Percentiles rank a stretch among this genome's conserved stretches.
phyloP scores from a whole-genome alignment of 1,140 invertebrate species.

The Papilio polytes region DNA sequence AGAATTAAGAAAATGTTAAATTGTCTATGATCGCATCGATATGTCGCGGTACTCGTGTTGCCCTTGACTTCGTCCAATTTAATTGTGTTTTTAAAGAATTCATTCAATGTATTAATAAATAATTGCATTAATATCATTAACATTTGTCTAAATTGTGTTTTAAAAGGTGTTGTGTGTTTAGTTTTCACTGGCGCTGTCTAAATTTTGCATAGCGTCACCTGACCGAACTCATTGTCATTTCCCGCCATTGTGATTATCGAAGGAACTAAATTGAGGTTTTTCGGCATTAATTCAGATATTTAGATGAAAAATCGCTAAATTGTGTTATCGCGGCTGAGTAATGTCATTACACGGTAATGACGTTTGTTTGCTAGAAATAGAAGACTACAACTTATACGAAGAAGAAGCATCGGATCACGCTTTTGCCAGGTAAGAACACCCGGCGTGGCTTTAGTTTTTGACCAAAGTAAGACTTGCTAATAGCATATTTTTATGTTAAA shows the following conservation, averaged over 20 bases:
- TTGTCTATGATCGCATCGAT: conserved; percentile 71
- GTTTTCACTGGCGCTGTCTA: conserved; percentile 50
- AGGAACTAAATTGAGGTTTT: conserved; percentile 61
- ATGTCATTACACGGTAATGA: conserved; percentile 84
- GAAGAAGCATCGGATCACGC: conserved; percentile 82
- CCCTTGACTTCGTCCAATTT: conserved; percentile 75
- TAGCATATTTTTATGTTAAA: conserved; percentile 36
- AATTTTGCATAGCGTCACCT: conserved; percentile 81
- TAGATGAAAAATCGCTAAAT: conserved; percentile 69
- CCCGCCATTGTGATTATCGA: conserved; percentile 83
- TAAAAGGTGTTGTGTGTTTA: conserved; percentile 45
- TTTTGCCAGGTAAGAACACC: conserved; percentile 78
- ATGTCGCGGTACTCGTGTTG: conserved; percentile 79
- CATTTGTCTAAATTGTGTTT: conserved; percentile 43
- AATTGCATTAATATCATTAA: conserved; percentile 27
- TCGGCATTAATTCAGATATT: conserved; percentile 56
- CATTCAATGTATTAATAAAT: conserved; percentile 35
- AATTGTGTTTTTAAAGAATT: conserved; percentile 76
- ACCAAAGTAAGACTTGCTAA: conserved; percentile 30
- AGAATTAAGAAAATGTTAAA: background rate
- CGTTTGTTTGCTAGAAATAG: conserved; percentile 82
- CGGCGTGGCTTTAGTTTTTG: conserved; percentile 71
- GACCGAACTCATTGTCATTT: conserved; percentile 83
- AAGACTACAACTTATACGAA: conserved; percentile 83
- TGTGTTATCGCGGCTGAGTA: conserved; percentile 67